A percentile compares a stretch with the other conserved stretches of the same genome.
phyloP scores from a whole-genome alignment of 2,113 vertebrate genomes.

The Plectropomus leopardus region DNA sequence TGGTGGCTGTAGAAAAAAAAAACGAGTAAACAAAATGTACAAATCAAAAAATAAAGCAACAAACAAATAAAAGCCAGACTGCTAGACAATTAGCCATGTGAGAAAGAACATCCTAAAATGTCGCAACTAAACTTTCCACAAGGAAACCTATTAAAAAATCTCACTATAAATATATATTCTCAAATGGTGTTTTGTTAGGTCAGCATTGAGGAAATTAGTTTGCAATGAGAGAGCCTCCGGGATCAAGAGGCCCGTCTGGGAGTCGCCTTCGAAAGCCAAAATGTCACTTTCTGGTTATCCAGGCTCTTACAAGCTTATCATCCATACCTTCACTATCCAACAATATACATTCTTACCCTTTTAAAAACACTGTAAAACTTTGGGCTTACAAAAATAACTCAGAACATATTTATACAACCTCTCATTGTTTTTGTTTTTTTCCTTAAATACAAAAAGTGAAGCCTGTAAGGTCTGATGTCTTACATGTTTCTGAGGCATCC shows the following conservation, averaged over 20 bases:
- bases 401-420: constrained; percentile 81
- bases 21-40: constrained; percentile 41
- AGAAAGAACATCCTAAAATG: constrained; percentile 83
- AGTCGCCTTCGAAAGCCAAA: constrained; percentile 45
- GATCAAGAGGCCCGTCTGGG: constrained; percentile 61
- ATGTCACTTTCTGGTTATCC: constrained; percentile 49
- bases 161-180: constrained; percentile 84
- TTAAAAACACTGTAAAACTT: constrained; percentile 86
- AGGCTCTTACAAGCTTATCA: constrained; percentile 37
- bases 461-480: constrained; percentile 62
- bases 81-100: constrained; percentile 71
- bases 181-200: constrained; percentile 73
- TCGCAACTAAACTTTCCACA: constrained; percentile 78
- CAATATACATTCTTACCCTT: constrained; percentile 83
- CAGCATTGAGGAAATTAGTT: constrained; percentile 76
- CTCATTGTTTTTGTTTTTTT: constrained; percentile 46
- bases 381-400: constrained; percentile 87
- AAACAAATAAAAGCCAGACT: constrained; percentile 68
- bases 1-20: constrained; percentile 51
- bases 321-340: constrained; percentile 50
- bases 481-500: constrained; percentile 57
- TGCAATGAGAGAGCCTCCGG: constrained; percentile 66
- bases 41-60: constrained; percentile 41
- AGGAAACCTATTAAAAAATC: constrained; percentile 74
- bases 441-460: constrained; percentile 79